phyloP scores from a whole-genome alignment of 2,113 vertebrate species.

The Rana temporaria region DNA sequence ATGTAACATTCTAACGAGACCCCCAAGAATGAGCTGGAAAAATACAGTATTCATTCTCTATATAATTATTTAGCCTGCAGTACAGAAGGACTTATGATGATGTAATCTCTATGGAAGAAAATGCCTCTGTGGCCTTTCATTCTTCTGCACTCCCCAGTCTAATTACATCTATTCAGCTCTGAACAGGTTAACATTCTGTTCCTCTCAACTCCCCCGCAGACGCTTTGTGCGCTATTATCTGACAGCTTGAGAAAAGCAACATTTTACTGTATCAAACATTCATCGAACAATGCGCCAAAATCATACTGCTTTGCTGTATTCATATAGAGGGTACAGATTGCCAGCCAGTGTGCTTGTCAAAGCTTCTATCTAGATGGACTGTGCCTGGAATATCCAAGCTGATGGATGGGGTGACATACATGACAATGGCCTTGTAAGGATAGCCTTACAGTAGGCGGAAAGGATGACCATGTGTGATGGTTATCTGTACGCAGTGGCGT shows the following conservation, averaged over 20 bases:
- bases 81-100: not conserved
- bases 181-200: conserved; percentile 40
- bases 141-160: not conserved
- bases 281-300: conserved; percentile 31
- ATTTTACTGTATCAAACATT: conserved; percentile 36
- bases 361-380: not conserved
- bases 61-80: no score
- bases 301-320: conserved; percentile 22
- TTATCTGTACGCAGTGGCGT: no score
- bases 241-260: conserved; percentile 41
- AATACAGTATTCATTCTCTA: no score
- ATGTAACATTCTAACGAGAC: no score
- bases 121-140: conserved; percentile 6
- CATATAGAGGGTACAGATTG: not conserved
- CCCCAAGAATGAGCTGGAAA: no score
- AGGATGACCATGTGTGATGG: no score
- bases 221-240: conserved; percentile 38
- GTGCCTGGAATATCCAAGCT: no score
- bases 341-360: not conserved
- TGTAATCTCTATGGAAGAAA: not conserved
- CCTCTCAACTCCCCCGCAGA: conserved; percentile 41
- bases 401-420: no score
- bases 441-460: no score
- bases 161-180: conserved; percentile 17
- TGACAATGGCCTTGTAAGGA: no score